Evolutionary conservation across 1,140 invertebrate species (phyloP), one percentile per base, ranked within the genome.

Genomic region (Apocrypta bakeri): DNA sequence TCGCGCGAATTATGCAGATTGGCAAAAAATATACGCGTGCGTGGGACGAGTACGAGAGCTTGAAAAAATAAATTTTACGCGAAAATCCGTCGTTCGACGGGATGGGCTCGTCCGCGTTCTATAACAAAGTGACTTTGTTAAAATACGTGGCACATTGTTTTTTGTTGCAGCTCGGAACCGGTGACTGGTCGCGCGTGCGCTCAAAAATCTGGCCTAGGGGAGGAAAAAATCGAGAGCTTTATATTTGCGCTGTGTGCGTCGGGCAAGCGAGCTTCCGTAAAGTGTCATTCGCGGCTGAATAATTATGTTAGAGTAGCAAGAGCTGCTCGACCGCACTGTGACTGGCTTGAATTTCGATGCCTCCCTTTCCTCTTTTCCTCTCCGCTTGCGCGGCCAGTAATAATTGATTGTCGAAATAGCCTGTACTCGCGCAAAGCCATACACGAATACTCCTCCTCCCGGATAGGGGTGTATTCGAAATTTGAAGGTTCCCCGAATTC

Each of bases 391-490:
- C 80, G 29, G 74, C 8, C 31, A 71, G 81, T 81, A 87, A 88
- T 87, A 86, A 88, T 88, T 87, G 83, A 87, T 88, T 78, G 81
- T 83, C 48, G 75, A 85, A 87, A 72, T 85, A 76, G 71, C 31
- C 17, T 17, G 29, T 56, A 48, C 40, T 25, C 40, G 25, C 11
- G n/a, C n/a, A n/a, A n/a, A 74, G 17, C 17, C n/a, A 17, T n/a
- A 56, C 6, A 7, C 48, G n/a, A 6, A 17, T 12, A 42, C 40
- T 17, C 48, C 17, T 9, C 33, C 33, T 37, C 48, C 48, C 48
- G 48, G 48, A 56, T 56, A 21, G 48, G 48, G 2, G 17, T 56
- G 6, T 56, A 56, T 63, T 25, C 48, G 33, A 82, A 76, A 76
- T 82, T 82, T 40, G 66, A 56, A 76, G 66, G 74, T 37, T 66